phyloP scores from a whole-genome alignment of 2,113 vertebrate genomes.

The Psephotus haematonotus region DNA sequence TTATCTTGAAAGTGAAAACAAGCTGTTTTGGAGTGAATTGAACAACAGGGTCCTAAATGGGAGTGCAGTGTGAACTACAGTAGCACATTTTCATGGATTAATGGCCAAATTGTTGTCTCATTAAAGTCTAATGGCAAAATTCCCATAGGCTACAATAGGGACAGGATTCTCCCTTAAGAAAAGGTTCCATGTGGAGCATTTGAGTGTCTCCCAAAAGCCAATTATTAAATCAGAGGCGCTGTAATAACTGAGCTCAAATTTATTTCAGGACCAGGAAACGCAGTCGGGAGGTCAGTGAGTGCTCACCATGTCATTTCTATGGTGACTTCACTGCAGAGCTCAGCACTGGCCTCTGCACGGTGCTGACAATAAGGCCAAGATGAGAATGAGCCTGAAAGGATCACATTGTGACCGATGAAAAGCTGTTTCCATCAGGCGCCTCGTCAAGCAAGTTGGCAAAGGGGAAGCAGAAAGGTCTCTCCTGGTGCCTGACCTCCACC shows the following conservation, averaged over 20 bases:
- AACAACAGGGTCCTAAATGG: slow-evolving; percentile 21
- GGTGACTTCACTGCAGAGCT: slow-evolving; percentile 28
- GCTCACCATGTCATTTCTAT: slow-evolving; percentile 16
- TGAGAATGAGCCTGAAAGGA: slow-evolving; percentile 35
- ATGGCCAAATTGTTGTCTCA: slow-evolving; percentile 47
- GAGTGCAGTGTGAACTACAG: slow-evolving; percentile 35
- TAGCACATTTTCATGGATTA: slow-evolving; percentile 49
- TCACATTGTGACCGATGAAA: not conserved
- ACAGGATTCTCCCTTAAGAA: slow-evolving; percentile 13
- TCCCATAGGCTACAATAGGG: not conserved
- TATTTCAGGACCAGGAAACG: slow-evolving; percentile 20
- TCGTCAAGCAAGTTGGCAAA: slow-evolving; percentile 36
- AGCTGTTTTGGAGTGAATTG: slow-evolving; percentile 24
- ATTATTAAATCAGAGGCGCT: slow-evolving; percentile 24
- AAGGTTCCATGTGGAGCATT: slow-evolving; percentile 27
- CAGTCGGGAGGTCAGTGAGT: slow-evolving; percentile 14
- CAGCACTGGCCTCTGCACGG: not conserved
- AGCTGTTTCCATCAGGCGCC: slow-evolving; percentile 42
- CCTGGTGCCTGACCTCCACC: slow-evolving; percentile 36
- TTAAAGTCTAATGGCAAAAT: slow-evolving; percentile 19
- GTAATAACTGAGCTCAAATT: slow-evolving; percentile 37
- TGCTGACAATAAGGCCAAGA: not conserved
- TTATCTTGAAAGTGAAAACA: slow-evolving; percentile 49
- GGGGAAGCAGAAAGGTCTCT: slow-evolving; percentile 1
- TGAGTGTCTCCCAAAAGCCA: slow-evolving; percentile 45